These are phyloP conservation scores for Sula dactylatra DNA, from an alignment of 2,113 vertebrate genomes.

Conservation along the genomic window DNA sequence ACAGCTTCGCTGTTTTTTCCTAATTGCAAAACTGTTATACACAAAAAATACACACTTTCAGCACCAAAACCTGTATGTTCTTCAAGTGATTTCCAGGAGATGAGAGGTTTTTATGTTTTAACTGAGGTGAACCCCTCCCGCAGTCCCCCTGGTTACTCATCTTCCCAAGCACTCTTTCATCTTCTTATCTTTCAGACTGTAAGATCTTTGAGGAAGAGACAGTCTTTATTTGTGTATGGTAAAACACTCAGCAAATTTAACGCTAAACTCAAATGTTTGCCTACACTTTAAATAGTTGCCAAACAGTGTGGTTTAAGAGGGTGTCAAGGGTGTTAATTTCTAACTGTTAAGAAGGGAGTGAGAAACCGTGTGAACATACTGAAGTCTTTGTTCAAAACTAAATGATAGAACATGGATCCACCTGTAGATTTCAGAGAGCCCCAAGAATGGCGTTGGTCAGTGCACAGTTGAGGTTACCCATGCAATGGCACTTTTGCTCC, in stretches of 20 bases:
- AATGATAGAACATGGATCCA: neutral
- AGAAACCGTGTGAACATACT: neutral
- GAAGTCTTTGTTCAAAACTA: neutral
- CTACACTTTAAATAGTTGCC: neutral
- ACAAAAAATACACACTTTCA: neutral
- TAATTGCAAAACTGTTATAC: neutral
- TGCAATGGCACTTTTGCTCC: neutral
- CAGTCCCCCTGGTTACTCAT: neutral
- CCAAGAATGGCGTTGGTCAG: fast-evolving
- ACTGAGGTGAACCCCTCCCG: neutral
- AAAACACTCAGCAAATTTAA: slow-evolving; percentile 1
- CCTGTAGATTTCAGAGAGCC: neutral
- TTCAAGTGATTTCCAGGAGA: neutral
- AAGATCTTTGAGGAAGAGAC: slow-evolving; percentile 43
- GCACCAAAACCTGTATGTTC: neutral
- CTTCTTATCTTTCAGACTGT: slow-evolving; percentile 52
- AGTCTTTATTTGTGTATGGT: slow-evolving; percentile 44
- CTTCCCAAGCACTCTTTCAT: slow-evolving; percentile 43
- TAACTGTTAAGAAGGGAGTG: neutral
- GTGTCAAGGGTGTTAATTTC: neutral
- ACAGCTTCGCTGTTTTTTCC: neutral
- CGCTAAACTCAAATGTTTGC: slow-evolving; percentile 6
- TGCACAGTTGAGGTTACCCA: neutral
- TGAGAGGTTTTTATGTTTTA: neutral
- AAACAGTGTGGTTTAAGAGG: neutral